phyloP scores from a whole-genome alignment of 1,140 invertebrate species.

The Drosophila gunungcola region DNA sequence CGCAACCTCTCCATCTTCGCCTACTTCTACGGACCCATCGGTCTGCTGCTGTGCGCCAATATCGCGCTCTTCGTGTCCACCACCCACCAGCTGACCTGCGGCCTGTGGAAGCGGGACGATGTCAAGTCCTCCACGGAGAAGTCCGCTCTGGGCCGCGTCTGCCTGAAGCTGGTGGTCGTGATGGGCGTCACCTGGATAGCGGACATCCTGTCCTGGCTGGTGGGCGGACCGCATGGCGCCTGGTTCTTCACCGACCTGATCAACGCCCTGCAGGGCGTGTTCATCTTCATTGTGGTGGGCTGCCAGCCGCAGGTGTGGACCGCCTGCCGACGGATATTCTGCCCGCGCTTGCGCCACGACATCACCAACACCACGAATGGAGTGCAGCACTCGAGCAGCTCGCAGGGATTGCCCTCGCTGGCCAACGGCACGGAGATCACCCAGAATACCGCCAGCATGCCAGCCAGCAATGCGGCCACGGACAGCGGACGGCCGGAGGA shows the following conservation, averaged over 20 bases:
- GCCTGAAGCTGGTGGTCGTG: constrained; percentile 93
- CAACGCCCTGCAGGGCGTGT: constrained; percentile 94
- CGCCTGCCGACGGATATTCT: constrained; percentile 88
- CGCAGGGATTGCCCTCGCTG: constrained; percentile 91
- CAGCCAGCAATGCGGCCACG: constrained; percentile 19
- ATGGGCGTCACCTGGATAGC: constrained; percentile 94
- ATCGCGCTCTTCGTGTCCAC: constrained; percentile 92
- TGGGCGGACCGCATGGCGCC: constrained; percentile 90
- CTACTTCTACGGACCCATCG: constrained; percentile 93
- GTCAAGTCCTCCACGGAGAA: constrained; percentile 94
- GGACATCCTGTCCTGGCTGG: constrained; percentile 90
- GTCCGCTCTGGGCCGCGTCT: constrained; percentile 91
- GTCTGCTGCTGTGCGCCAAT: constrained; percentile 90
- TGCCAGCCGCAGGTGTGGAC: constrained; percentile 93
- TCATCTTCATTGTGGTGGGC: constrained; percentile 95
- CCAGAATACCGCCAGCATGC: constrained; percentile 89
- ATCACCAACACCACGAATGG: constrained; percentile 87
- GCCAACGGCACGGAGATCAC: constrained; percentile 88
- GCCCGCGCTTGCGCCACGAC: constrained; percentile 86
- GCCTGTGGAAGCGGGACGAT: constrained; percentile 93
- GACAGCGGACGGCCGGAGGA: constrained; percentile 31
- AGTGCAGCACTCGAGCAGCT: constrained; percentile 87
- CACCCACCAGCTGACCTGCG: constrained; percentile 93
- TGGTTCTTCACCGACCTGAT: constrained; percentile 93
- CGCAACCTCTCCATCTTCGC: constrained; percentile 90